Conservation (phyloP, 1,140 invertebrate species). For the Saccostrea echinata region DNA sequence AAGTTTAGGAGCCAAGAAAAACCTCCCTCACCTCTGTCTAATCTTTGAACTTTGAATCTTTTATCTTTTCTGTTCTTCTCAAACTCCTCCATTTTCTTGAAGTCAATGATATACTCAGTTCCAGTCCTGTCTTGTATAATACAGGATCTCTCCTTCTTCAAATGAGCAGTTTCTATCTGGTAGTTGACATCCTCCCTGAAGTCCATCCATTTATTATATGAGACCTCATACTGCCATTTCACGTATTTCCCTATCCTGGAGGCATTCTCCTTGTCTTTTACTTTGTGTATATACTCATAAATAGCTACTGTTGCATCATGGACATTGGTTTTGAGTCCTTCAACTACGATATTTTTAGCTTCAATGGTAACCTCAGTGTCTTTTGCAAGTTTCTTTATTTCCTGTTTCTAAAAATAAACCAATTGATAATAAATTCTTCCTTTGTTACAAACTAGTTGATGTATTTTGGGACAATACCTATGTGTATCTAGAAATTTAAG, state of each 20-base stretch:
- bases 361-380: conserved; percentile 32
- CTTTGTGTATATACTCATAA: neutral
- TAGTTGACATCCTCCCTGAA: conserved; percentile 39
- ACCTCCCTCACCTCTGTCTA: neutral
- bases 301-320: neutral
- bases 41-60: conserved; percentile 39
- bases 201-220: neutral
- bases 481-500: too few species aligned
- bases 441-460: too few species aligned
- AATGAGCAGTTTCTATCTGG: conserved; percentile 43
- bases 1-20: too few species aligned
- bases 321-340: neutral
- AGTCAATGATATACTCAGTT: conserved; percentile 51
- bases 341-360: conserved; percentile 1
- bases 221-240: conserved; percentile 55
- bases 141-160: neutral
- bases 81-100: conserved; percentile 51
- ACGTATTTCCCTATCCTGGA: conserved; percentile 46
- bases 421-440: neutral
- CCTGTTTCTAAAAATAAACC: conserved; percentile 26
- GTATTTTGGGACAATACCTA: too few species aligned
- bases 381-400: conserved; percentile 20
- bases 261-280: conserved; percentile 43
- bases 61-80: neutral
- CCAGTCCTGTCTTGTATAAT: conserved; percentile 44